Evolutionary conservation across 1,140 invertebrate species (phyloP).

Genomic region (Zaprionus capensis): DNA sequence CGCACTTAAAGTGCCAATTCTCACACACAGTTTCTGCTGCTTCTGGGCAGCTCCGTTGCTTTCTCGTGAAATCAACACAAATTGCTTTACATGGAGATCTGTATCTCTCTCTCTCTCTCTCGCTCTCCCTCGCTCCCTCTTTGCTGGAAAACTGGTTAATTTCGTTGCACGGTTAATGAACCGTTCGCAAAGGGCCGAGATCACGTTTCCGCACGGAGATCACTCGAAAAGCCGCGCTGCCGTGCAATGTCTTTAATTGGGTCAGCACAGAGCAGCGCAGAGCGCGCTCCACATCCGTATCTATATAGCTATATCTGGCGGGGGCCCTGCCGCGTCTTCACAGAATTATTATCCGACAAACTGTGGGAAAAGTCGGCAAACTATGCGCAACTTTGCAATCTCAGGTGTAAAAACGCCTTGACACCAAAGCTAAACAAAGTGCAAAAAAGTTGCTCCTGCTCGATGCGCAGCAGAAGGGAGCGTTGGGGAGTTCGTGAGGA

Average conservation of each 20-base stretch:
- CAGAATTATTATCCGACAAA: slow-evolving; percentile 11
- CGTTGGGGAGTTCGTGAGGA: neutral
- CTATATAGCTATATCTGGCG: slow-evolving; percentile 22
- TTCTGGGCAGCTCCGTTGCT: slow-evolving; percentile 44
- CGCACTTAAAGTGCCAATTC: slow-evolving; percentile 45
- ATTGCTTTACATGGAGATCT: slow-evolving; percentile 46
- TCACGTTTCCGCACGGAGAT: slow-evolving; percentile 41
- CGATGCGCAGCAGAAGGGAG: neutral
- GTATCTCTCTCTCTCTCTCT: slow-evolving; percentile 5
- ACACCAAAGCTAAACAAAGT: slow-evolving; percentile 71
- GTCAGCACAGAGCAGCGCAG: slow-evolving; percentile 33
- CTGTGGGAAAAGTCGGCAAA: slow-evolving; percentile 8
- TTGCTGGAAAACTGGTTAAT: slow-evolving; percentile 39
- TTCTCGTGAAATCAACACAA: slow-evolving; percentile 48
- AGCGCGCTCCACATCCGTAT: neutral
- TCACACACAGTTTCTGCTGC: slow-evolving; percentile 33
- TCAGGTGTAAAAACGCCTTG: slow-evolving; percentile 71
- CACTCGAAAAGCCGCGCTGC: slow-evolving; percentile 20
- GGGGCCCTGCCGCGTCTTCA: neutral
- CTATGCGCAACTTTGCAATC: slow-evolving; percentile 58
- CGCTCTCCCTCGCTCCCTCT: neutral
- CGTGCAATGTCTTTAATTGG: slow-evolving; percentile 21
- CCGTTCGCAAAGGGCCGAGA: slow-evolving; percentile 37
- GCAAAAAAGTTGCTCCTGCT: slow-evolving; percentile 61
- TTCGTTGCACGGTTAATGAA: slow-evolving; percentile 38